phyloP scores from a whole-genome alignment of 2,797 vertebrate species.

The Etheostoma perlongum region DNA sequence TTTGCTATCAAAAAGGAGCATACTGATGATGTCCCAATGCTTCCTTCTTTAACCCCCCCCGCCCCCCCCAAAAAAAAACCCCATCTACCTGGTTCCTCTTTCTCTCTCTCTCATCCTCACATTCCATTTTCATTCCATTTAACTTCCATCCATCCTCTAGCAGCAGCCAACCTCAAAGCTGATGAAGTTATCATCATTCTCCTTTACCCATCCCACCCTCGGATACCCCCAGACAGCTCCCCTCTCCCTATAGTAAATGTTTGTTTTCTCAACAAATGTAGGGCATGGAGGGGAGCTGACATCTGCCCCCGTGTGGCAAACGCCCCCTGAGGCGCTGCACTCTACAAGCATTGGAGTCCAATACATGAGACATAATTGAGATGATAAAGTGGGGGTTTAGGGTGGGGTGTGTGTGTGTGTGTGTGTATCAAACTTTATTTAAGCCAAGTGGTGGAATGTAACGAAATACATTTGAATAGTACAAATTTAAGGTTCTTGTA shows the following conservation, averaged over 20 bases:
- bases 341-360: conserved; percentile 52
- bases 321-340: conserved; percentile 50
- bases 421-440: neutral
- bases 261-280: conserved; percentile 64
- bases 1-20: neutral
- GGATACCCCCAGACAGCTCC: conserved; percentile 34
- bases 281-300: conserved; percentile 42
- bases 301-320: conserved; percentile 34
- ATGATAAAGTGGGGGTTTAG: conserved; percentile 30
- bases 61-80: too few relatives aligned
- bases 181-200: conserved; percentile 60
- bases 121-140: conserved; percentile 33
- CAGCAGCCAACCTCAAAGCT: conserved; percentile 33
- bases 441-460: neutral
- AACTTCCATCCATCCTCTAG: conserved; percentile 31
- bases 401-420: too few relatives aligned
- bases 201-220: conserved; percentile 26
- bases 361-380: conserved; percentile 51
- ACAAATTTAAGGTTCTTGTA: too few relatives aligned
- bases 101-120: conserved; percentile 3
- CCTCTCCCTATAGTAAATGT: conserved; percentile 46
- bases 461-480: too few relatives aligned
- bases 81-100: neutral
- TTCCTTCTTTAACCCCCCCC: neutral
- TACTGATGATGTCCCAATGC: neutral